Evolutionary conservation across 2,797 vertebrate species (phyloP), one percentile per base, ranked within the genome.

Genomic region (Spinus pinus): DNA sequence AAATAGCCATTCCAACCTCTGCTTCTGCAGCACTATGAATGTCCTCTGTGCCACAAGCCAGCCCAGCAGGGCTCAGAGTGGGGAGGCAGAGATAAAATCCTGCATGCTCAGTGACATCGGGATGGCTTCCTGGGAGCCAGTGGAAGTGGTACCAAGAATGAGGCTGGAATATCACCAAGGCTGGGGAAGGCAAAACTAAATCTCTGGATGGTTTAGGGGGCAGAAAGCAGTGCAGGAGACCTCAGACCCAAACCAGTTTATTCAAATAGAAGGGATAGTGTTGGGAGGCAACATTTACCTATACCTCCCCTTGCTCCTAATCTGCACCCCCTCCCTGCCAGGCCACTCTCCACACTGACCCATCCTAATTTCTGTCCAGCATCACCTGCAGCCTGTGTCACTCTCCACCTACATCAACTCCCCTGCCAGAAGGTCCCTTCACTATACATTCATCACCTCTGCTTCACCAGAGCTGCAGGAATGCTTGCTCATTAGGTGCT

Each of bases 31-130:
- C 44, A 28, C 9, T 39, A 1, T 0, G 1, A 31, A 8, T n/a
- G 8, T 23, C 10, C 17, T 67, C 30, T 27, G 15, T 69, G 39
- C 22, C 33, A 53, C 41, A 28, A 1, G 1, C 33, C 0, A 0
- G 21, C 19, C 14, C 33, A n/a, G 27, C 10, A 51, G 49, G 28
- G 31, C 47, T 73, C 5, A 2, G 25, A 16, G 5, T 25, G 22
- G 14, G 4, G 13, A 58, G 21, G 30, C 33, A 73, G 30, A 37
- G 46, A 35, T 46, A 35, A 71, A 72, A 25, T 8, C 2, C 20
- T 60, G 25, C 9, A 27, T 17, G 6, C 37, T 33, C 39, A 35
- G 21, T 30, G 23, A 42, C 2, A 0, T 7, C 1, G 0, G 27
- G 37, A 27, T 65, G 42, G 47, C 71, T 79, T 35, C 24, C 60